Conservation (phyloP, 2,888 invertebrate genomes). For the Dasypogon diadema region DNA sequence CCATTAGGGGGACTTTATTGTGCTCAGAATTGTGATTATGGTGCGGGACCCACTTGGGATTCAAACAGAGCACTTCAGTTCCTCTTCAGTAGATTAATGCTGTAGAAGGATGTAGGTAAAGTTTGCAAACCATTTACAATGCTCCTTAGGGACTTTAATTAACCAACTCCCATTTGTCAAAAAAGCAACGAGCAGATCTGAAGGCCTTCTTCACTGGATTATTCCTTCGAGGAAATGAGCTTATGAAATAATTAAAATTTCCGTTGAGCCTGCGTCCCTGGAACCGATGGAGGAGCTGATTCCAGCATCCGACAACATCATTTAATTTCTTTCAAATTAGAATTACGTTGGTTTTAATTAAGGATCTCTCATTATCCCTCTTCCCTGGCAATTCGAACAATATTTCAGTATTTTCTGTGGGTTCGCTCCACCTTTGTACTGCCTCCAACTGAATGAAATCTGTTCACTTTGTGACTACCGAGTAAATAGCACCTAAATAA, state of each 20-base stretch:
- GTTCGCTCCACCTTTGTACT: background rate
- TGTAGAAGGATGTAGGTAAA: no score
- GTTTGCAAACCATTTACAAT: no score
- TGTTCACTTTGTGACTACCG: conserved; percentile 19
- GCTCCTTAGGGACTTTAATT: conserved; percentile 11
- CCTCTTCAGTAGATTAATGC: no score
- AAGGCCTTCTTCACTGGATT: conserved; percentile 3
- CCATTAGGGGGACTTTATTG: no score
- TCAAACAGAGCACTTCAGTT: no score
- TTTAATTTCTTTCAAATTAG: conserved; percentile 15
- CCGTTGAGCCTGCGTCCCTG: background rate
- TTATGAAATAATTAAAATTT: conserved; percentile 33
- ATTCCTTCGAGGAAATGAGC: conserved; percentile 1
- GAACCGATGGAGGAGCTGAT: background rate
- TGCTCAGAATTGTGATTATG: no score
- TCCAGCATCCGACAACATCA: background rate
- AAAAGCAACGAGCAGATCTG: background rate
- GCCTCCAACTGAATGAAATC: background rate
- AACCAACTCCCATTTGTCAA: background rate
- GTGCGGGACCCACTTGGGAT: no score
- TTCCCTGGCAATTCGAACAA: no score
- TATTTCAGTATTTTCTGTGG: no score
- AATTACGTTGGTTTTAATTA: conserved; percentile 22
- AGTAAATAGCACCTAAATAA: conserved; percentile 24
- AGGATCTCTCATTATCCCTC: conserved; percentile 2